Evolutionary conservation across 1,140 invertebrate species (phyloP), one percentile per base, ranked within the genome.

Genomic region (Hylaeus volcanicus): DNA sequence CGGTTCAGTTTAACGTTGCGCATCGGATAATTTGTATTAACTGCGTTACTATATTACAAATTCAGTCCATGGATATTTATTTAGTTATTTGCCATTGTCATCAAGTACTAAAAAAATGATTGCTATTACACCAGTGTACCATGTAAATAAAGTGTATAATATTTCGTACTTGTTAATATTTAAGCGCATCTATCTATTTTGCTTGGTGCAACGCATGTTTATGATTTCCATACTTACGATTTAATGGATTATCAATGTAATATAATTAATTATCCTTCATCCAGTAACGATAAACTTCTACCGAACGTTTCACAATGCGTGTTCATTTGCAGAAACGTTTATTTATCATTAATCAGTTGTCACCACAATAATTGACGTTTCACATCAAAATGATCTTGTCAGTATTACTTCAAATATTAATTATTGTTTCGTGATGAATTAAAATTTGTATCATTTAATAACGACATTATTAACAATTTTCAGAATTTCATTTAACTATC

Each of bases 221-320:
- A 73, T 64, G 41, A 73, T 79, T 79, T 73, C 58, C 76, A 58
- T 72, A 55, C 43, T 64, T 73, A 64, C 39, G 58, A 64, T 60
- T 73, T 55, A 55, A 64, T 48, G 64, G 37, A 61, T 39, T 26
- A 68, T 51, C 53, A 68, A 74, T 65, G 63, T 37, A 69, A 53
- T 69, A 53, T 64, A 75, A 75, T 81, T 58, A 43, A 75, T 74
- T 53, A 55, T 39, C 53, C 12, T 68, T 56, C 45, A 15, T 39
- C 63, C 55, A 64, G 45, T 53, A 55, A 69, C 58, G 45, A 15
- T 53, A 63, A 69, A 64, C 60, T 14, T 55, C 12, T 45, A 5
- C 6, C 15, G 5, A 0, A 15, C 3, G 15, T 9, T 41, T 70
- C 9, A 11, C 15, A n/a, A 51, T 12, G 45, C 26, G 5, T 48